A percentile compares a stretch with the other conserved stretches of the same genome.
Conservation (phyloP, 2,888 invertebrate species). For the Volucella zonaria region DNA sequence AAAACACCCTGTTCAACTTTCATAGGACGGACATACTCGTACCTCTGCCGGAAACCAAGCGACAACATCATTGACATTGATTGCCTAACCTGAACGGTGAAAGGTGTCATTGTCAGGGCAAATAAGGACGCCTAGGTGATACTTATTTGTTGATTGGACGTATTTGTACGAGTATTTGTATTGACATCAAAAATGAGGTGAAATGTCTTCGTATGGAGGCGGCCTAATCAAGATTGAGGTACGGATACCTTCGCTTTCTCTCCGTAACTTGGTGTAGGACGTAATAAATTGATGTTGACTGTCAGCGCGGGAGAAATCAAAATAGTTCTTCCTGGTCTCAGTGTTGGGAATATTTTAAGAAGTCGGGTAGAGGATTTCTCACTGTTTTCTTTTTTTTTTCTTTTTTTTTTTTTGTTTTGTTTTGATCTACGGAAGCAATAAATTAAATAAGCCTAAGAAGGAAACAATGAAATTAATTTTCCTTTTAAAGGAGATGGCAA, state of each 20-base stretch:
- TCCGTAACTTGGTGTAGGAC: slow-evolving; percentile 23
- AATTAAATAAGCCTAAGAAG: slow-evolving; percentile 60
- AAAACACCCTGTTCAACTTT: slow-evolving; percentile 16
- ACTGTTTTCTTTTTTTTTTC: not conserved
- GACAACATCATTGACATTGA: slow-evolving; percentile 67
- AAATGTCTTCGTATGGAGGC: slow-evolving; percentile 29
- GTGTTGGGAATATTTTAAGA: slow-evolving; percentile 22
- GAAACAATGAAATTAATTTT: slow-evolving; percentile 66
- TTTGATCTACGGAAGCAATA: slow-evolving; percentile 62
- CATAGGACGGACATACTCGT: slow-evolving; percentile 29
- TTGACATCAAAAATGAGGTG: slow-evolving; percentile 60
- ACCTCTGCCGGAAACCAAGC: slow-evolving; percentile 29
- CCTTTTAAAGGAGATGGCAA: slow-evolving; percentile 25
- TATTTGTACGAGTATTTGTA: slow-evolving; percentile 59
- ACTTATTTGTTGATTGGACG: slow-evolving; percentile 67
- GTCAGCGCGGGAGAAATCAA: slow-evolving; percentile 50
- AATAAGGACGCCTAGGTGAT: slow-evolving; percentile 57
- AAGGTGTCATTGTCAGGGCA: slow-evolving; percentile 65
- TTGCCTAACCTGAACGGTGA: slow-evolving; percentile 57
- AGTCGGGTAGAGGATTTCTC: slow-evolving; percentile 8
- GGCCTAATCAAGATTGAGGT: slow-evolving; percentile 63
- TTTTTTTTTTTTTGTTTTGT: slow-evolving; percentile 1
- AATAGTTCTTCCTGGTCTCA: slow-evolving; percentile 34
- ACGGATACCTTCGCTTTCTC: slow-evolving; percentile 1
- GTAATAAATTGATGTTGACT: slow-evolving; percentile 63